Conservation (phyloP, 2,113 vertebrate genomes). For the Pseudorasbora parva region DNA sequence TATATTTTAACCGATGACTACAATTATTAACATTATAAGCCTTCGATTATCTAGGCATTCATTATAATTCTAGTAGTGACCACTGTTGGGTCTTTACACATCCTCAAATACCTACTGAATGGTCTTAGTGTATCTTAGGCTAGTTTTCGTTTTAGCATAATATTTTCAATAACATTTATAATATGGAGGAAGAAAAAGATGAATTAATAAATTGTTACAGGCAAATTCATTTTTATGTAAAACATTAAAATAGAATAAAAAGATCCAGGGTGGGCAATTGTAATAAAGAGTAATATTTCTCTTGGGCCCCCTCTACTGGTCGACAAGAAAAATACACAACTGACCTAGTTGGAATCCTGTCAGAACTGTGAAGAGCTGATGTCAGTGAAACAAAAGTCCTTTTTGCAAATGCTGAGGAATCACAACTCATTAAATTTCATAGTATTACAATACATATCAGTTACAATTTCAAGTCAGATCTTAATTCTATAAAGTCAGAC, state of each 20-base stretch:
- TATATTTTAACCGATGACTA: background rate
- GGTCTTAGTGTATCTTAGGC: background rate
- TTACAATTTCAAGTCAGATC: background rate
- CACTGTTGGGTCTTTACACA: background rate
- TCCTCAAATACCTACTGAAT: background rate
- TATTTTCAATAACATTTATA: background rate
- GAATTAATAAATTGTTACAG: background rate
- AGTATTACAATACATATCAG: background rate
- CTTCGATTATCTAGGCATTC: no score
- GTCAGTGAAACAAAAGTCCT: background rate
- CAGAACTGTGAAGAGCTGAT: constrained; percentile 15
- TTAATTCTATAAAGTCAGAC: background rate
- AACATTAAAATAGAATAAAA: background rate
- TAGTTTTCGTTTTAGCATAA: background rate
- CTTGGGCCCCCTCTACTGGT: constrained; percentile 62
- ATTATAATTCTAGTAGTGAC: background rate
- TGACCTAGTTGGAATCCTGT: constrained; percentile 46
- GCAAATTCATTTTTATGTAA: background rate
- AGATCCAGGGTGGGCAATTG: background rate
- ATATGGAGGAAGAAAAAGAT: background rate
- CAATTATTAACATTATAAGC: background rate
- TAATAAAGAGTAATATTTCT: background rate
- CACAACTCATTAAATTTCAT: background rate
- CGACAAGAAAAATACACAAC: background rate
- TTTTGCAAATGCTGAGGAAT: constrained; percentile 6